Base-by-base conservation (phyloP, 2,888 invertebrate species). In the Steromphala cineraria region DNA sequence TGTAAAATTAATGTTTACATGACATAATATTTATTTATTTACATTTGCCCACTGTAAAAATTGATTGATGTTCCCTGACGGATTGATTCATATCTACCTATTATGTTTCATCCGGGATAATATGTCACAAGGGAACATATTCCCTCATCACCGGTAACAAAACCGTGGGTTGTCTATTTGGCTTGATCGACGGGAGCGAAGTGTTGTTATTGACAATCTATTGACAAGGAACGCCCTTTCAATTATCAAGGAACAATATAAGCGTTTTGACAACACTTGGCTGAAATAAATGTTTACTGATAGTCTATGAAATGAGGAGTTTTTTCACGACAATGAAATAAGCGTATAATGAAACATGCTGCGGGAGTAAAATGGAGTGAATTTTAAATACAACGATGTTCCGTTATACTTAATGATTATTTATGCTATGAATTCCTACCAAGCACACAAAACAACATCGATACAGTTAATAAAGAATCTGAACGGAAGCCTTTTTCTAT, bases 191-290 rank as follows among this genome's bases (percentile, higher is more conserved):
- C 19, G 36, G 8, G 19, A 19, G 71, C n/a, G 17, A n/a, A 40
- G 15, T 71, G 36, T 71, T 40, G 71, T 19, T 71, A 71, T 71
- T 71, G 71, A 71, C 71, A 71, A 36, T n/a, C 71, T 71, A 71
- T 71, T 36, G 36, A 71, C 40, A 7, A 71, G 8, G 17, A 19
- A 21, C 67, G 28, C 71, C 71, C 71, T 71, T 40, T 71, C 71
- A 71, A 71, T 71, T 71, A 71, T 71, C 71, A 15, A 71, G 15
- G 71, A 71, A 71, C 40, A 71, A 71, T 71, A 36, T 17, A 31
- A 71, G 31, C n/a, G 40, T 36, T 71, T 71, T 71, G 71, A 71
- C 71, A 71, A 36, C 28, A 19, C 40, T 31, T 36, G 19, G 7
- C 40, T 36, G n/a, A 31, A 71, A 71, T 40, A 40, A 71, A 71